Evolutionary conservation across 2,113 vertebrate species (phyloP).

Genomic region (Leptobrachium ailaonicum): DNA sequence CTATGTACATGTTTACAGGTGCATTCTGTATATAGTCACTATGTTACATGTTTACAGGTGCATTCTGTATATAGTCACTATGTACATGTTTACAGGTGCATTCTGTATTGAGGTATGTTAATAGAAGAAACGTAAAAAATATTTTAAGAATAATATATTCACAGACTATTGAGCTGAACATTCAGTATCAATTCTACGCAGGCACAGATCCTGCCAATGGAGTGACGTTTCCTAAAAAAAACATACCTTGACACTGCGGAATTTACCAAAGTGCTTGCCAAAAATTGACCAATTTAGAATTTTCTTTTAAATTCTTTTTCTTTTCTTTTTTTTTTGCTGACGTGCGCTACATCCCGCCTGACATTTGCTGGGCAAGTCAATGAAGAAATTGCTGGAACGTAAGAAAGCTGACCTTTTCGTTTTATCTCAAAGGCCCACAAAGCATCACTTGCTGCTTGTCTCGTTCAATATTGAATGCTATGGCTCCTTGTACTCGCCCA

Average conservation of each 20-base stretch:
- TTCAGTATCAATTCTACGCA: not conserved
- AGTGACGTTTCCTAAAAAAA: slow-evolving; percentile 3
- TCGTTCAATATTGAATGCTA: not conserved
- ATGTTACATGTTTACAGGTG: too few species aligned
- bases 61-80: too few species aligned
- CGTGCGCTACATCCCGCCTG: not conserved
- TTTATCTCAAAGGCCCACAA: slow-evolving; percentile 32
- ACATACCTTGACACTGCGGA: not conserved
- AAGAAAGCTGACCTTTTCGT: slow-evolving; percentile 29
- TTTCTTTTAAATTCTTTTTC: not conserved
- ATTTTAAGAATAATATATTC: slow-evolving; percentile 6
- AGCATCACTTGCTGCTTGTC: slow-evolving; percentile 9
- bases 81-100: too few species aligned
- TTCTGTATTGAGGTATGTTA: too few species aligned
- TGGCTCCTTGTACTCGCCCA: not conserved
- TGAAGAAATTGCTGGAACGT: slow-evolving; percentile 8
- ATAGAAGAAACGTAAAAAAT: too few species aligned
- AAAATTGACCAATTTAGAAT: not conserved
- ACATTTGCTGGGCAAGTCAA: slow-evolving; percentile 35
- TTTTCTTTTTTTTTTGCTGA: slow-evolving; percentile 27
- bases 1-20: too few species aligned
- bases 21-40: too few species aligned
- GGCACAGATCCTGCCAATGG: not conserved
- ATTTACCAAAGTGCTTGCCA: slow-evolving; percentile 13
- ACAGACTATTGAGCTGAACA: not conserved